Percentiles rank a stretch among this genome's conserved stretches.
Evolutionary conservation across 2,797 vertebrate species (phyloP).

Genomic region (Monodelphis domestica): DNA sequence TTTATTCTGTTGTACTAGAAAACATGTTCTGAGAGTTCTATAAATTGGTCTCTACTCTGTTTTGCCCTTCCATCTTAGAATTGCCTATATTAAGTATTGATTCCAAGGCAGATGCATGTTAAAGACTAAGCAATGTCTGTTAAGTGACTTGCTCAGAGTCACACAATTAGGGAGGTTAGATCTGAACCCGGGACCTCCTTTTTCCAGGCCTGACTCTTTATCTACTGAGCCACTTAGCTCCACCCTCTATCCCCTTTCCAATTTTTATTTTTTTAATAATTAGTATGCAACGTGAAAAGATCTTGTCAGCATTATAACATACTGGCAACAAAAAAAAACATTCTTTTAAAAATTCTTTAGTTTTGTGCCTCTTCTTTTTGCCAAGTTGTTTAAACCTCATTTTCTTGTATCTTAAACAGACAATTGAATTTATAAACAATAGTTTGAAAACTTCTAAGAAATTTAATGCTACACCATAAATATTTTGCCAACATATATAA

Average conservation of each 20-base stretch:
- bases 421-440: background rate
- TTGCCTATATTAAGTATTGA: no score
- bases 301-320: background rate
- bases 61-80: no score
- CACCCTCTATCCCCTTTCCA: no score
- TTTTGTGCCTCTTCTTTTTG: background rate
- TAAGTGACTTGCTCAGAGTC: no score
- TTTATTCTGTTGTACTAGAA: background rate
- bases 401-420: background rate
- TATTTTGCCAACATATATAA: background rate
- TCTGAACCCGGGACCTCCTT: no score
- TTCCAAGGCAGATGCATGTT: no score
- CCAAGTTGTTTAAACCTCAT: slow-evolving; percentile 9
- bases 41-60: background rate
- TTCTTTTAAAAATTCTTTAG: slow-evolving; percentile 11
- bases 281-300: background rate
- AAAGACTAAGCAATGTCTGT: no score
- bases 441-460: background rate
- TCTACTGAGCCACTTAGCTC: no score
- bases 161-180: no score
- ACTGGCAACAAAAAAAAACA: background rate
- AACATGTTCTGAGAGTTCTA: background rate
- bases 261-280: no score
- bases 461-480: background rate
- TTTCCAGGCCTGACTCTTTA: no score